Percentiles rank a stretch among this genome's conserved stretches.
phyloP scores from a whole-genome alignment of 2,888 invertebrate species.

The Drosophila macrospina region DNA sequence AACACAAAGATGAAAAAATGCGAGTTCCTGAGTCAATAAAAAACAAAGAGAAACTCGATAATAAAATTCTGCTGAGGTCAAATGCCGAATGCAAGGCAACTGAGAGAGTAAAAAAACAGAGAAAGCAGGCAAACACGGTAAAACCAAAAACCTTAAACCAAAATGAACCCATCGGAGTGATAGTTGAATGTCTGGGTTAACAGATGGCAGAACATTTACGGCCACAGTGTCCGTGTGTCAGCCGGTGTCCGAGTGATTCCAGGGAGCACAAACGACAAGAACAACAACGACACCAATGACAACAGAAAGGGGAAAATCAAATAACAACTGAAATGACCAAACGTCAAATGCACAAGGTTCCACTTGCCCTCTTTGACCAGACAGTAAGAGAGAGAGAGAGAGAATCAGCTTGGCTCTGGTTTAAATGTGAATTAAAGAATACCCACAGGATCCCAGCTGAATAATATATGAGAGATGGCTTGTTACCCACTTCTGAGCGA shows the following conservation, averaged over 20 bases:
- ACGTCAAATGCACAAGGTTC: constrained; percentile 60
- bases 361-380: constrained; percentile 4
- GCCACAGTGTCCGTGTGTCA: constrained; percentile 64
- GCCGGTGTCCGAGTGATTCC: constrained; percentile 45
- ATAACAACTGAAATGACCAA: constrained; percentile 71
- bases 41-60: constrained; percentile 44
- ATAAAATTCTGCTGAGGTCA: constrained; percentile 71
- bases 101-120: constrained; percentile 15
- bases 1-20: constrained; percentile 59
- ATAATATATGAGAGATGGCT: constrained; percentile 50
- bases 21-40: constrained; percentile 61
- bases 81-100: constrained; percentile 46
- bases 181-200: constrained; percentile 70
- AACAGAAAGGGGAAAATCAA: constrained; percentile 26
- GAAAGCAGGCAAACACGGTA: constrained; percentile 31
- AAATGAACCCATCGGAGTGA: constrained; percentile 64
- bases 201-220: constrained; percentile 78
- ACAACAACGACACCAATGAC: constrained; percentile 13
- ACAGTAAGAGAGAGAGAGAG: no score
- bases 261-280: constrained; percentile 22
- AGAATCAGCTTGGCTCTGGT: constrained; percentile 35
- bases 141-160: constrained; percentile 63
- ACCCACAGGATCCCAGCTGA: constrained; percentile 20
- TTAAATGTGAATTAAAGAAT: constrained; percentile 70
- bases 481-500: constrained; percentile 37